phyloP scores from a whole-genome alignment of 2,888 invertebrate genomes.

The Sesamia inferens region DNA sequence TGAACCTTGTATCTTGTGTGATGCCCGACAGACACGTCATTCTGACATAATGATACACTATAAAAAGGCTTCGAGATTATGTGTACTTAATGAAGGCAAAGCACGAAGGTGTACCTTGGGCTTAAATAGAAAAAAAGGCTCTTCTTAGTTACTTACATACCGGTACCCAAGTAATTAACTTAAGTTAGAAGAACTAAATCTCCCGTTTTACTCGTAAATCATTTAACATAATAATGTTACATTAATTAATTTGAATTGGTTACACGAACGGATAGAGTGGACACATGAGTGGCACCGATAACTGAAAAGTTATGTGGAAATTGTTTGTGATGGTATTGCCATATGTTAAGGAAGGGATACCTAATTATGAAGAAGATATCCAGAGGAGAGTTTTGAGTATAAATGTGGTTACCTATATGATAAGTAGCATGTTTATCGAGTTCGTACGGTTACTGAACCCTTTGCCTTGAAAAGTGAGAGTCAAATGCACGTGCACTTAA shows the following conservation, averaged over 20 bases:
- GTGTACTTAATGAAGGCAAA: constrained; percentile 2
- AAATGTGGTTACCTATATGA: too few species aligned
- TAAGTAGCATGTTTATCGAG: constrained; percentile 27
- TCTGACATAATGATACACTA: constrained; percentile 28
- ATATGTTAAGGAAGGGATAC: too few species aligned
- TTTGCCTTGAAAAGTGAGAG: constrained; percentile 67
- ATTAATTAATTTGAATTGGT: too few species aligned
- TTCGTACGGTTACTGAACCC: constrained; percentile 59
- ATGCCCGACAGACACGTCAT: constrained; percentile 12
- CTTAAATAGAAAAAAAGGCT: not conserved
- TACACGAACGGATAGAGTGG: too few species aligned
- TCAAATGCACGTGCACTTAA: constrained; percentile 52
- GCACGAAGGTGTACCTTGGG: constrained; percentile 6
- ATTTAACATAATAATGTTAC: not conserved
- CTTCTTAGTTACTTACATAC: not conserved
- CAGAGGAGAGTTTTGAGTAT: too few species aligned
- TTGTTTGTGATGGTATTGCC: too few species aligned
- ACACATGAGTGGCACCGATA: too few species aligned
- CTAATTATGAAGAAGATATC: too few species aligned
- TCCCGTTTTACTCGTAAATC: too few species aligned
- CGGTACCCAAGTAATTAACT: not conserved
- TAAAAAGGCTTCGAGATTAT: constrained; percentile 21
- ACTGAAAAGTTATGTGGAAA: too few species aligned
- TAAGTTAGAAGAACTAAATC: not conserved
- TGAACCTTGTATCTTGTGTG: constrained; percentile 31